These are phyloP conservation scores for Enteromius anoplus DNA, from an alignment of 2,797 vertebrate genomes.

Conservation along the genomic window DNA sequence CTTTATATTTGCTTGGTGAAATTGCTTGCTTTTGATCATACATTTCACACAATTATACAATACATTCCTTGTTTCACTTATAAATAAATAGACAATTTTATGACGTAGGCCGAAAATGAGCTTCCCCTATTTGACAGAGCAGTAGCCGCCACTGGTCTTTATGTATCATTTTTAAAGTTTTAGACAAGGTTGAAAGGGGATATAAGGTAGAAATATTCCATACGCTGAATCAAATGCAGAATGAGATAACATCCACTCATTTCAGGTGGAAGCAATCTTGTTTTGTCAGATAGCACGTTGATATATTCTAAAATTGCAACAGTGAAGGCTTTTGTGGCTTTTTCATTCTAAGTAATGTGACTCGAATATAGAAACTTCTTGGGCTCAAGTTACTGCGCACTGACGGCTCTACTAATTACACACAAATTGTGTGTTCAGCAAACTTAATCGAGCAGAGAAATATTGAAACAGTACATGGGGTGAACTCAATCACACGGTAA, in stretches of 20 bases:
- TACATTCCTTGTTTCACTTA: no score
- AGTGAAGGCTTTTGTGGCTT: background rate
- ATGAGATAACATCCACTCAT: background rate
- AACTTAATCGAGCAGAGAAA: slow-evolving; percentile 72
- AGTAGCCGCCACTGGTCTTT: no score
- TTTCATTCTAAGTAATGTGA: background rate
- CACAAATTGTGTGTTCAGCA: slow-evolving; percentile 72
- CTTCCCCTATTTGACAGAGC: no score
- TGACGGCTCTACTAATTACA: slow-evolving; percentile 63
- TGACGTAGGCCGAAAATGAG: no score
- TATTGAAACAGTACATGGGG: slow-evolving; percentile 70
- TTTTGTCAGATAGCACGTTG: background rate
- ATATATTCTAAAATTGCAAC: background rate
- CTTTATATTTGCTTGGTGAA: no score
- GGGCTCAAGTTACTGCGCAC: slow-evolving; percentile 53
- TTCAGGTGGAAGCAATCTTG: slow-evolving; percentile 5
- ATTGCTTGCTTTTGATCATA: no score
- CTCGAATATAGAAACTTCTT: background rate
- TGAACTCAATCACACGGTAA: slow-evolving; percentile 66
- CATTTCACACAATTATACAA: no score
- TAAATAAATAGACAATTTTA: no score
- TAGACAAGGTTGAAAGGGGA: background rate
- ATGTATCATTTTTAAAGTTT: background rate
- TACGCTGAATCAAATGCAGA: background rate
- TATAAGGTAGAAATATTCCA: background rate